Conservation (phyloP, 2,113 vertebrate species). For the Numida meleagris region DNA sequence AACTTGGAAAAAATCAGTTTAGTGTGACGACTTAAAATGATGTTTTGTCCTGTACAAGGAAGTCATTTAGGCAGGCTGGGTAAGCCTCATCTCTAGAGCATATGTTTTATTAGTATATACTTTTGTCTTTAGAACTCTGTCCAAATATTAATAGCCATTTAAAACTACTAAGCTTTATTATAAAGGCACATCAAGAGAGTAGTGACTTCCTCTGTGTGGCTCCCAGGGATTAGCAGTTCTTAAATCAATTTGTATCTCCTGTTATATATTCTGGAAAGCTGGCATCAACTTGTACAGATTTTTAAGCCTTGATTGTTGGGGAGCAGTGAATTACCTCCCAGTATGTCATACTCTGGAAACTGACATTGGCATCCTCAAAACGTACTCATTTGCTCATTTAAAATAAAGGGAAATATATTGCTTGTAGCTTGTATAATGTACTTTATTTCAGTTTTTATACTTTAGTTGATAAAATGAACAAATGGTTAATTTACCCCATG, state of each 20-base stretch:
- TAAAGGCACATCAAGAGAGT: neutral
- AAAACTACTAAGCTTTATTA: neutral
- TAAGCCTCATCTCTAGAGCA: neutral
- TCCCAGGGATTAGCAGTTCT: neutral
- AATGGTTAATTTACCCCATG: neutral
- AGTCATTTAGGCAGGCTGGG: neutral
- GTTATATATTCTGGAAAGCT: neutral
- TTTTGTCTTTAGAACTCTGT: neutral
- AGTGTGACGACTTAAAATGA: neutral
- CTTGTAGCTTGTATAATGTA: neutral
- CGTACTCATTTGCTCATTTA: neutral
- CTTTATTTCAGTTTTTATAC: neutral
- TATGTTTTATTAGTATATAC: neutral
- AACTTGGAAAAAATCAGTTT: neutral
- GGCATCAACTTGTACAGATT: neutral
- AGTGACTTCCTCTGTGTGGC: neutral
- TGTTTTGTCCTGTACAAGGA: neutral
- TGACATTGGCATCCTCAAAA: neutral
- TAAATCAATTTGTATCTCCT: neutral
- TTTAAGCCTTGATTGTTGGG: neutral
- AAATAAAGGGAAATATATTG: neutral
- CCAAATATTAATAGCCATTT: neutral
- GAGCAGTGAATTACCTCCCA: neutral
- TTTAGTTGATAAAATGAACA: neutral
- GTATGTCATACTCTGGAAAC: neutral